Evolutionary conservation across 2,797 vertebrate species (phyloP), one percentile per base, ranked within the genome.

Genomic region (Poliocrania exsul): DNA sequence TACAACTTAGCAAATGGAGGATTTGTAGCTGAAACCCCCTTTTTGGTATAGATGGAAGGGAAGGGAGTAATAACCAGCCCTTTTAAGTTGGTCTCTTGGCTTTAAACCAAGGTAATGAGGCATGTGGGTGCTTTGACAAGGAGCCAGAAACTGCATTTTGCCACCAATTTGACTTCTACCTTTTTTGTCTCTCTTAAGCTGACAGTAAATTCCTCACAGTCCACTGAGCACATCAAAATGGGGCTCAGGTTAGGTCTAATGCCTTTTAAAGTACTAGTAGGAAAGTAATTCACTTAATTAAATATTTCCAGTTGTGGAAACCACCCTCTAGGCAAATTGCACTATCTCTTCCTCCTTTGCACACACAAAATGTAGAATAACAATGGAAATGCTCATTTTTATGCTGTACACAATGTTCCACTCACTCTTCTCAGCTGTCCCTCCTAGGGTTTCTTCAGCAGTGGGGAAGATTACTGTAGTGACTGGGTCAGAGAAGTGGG

Each of bases 71-170:
- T 90, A 95, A 96, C 93, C 78, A 82, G 56, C 31, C 29, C 64
- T 61, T 61, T 92, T 95, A 88, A 95, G 82, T 86, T 86, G 42
- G 83, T 81, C 92, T 73, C 71, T 92, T 94, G 92, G 90, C 92
- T 94, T 96, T 94, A 92, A 94, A 92, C 90, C 95, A 95, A 97
- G 74, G 93, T 97, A 97, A 97, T 97, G 95, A 97, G 92, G 94
- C 95, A 92, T 96, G 90, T 6, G 66, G 92, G 88, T 94, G 92
- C 93, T 88, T 84, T 94, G 92, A 96, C 86, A 89, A 81, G 81
- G 73, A 96, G 96, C 92, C 96, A 96, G 92, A 88, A 94, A 77
- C 75, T 88, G 62, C 81, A 58, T 79, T 87, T 88, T 91, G 77
- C 60, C 89, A 95, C 92, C 44, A 5, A 82, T 95, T 89, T 94